Base-by-base conservation (phyloP, 1,140 invertebrate genomes). In the Anadara kagoshimensis region DNA sequence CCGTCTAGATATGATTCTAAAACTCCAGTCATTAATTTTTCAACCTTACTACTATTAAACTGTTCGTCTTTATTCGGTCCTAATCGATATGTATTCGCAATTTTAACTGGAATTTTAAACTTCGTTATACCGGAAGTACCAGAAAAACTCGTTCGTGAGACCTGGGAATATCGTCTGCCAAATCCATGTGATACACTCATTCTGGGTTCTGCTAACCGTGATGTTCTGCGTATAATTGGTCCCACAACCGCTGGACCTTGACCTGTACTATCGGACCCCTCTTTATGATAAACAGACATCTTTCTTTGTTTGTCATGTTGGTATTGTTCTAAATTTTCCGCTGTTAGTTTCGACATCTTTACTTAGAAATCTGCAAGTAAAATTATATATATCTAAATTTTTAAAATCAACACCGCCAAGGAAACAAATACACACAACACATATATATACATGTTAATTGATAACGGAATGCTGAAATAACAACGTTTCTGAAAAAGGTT, bases 21-120 rank as follows among this genome's bases (percentile, higher is more conserved):
- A 4, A 82, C 80, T n/a, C 75, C 36, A 16, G 67, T 63, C 73
- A 86, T 83, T 0, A 84, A 74, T 43, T 77, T 74, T 65, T 83
- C 69, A 5, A 80, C 85, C 29, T 69, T 76, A 8, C 64, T 68
- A 4, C 83, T 47, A 43, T 84, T 80, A 69, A 87, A 86, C 69
- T 80, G 82, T 29, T 83, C 82, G 5, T 57, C 54, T 7, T 57
- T 29, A 20, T 78, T 68, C 10, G 85, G 85, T 11, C 65, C 79
- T 54, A 83, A 61, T 67, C 75, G 74, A 62, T 82, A 87, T 3
- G 85, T 86, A 73, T 87, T 87, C 57, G 82, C 78, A 45, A 78
- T 57, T 67, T 75, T 75, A 7, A 79, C 59, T 18, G 76, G 76
- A 57, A 65, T 65, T 24, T 63, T 68, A 5, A 59, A 61, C 64